Evolutionary conservation across 2,797 vertebrate species (phyloP).

Genomic region (Vipera ursinii): DNA sequence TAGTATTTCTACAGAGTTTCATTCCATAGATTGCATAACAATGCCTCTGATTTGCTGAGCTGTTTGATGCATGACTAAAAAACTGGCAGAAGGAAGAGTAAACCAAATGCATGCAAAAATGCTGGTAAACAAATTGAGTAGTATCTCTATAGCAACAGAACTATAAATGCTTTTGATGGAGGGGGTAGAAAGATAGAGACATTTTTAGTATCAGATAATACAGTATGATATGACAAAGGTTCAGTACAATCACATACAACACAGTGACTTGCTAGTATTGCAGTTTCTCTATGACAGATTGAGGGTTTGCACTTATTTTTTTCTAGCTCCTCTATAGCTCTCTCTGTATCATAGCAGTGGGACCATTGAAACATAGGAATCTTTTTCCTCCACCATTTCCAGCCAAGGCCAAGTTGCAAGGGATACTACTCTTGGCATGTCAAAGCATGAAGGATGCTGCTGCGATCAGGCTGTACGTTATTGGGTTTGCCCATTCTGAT

Average conservation of each 20-base stretch:
- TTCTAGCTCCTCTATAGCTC: background rate
- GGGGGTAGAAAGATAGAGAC: slow-evolving; percentile 50
- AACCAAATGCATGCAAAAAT: slow-evolving; percentile 62
- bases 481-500: slow-evolving; percentile 69
- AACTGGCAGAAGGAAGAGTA: slow-evolving; percentile 38
- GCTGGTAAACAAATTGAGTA: slow-evolving; percentile 70
- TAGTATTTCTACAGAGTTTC: slow-evolving; percentile 68
- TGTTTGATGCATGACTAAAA: slow-evolving; percentile 71
- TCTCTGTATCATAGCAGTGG: slow-evolving; percentile 20
- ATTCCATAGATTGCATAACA: slow-evolving; percentile 74
- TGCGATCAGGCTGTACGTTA: slow-evolving; percentile 73
- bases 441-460: slow-evolving; percentile 83
- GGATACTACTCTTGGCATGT: slow-evolving; percentile 85
- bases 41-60: slow-evolving; percentile 72
- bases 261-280: slow-evolving; percentile 8
- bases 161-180: slow-evolving; percentile 26
- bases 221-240: background rate
- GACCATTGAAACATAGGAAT: slow-evolving; percentile 39
- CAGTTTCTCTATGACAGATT: slow-evolving; percentile 38
- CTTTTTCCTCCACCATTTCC: slow-evolving; percentile 24
- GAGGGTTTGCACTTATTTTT: background rate
- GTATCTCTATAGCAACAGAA: slow-evolving; percentile 80
- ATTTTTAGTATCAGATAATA: slow-evolving; percentile 48
- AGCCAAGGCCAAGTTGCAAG: slow-evolving; percentile 66
- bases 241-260: background rate